Evolutionary conservation across 2,113 vertebrate species (phyloP).

Genomic region (Neoarius graeffei): DNA sequence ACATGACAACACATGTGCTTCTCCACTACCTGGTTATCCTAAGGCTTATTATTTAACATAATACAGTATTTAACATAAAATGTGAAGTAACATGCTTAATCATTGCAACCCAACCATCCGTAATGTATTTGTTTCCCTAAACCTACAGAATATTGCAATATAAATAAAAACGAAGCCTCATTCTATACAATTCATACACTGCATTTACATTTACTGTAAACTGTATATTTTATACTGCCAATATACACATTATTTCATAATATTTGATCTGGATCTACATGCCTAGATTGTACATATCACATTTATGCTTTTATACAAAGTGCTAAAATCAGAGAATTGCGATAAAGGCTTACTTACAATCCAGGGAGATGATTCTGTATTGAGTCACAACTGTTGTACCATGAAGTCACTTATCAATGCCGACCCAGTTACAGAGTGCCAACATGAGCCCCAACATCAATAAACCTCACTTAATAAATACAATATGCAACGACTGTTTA

Average conservation of each 20-base stretch:
- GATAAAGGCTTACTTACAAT: neutral
- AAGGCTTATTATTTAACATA: neutral
- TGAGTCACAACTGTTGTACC: neutral
- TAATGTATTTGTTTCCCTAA: neutral
- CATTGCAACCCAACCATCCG: neutral
- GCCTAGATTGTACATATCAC: neutral
- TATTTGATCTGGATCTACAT: neutral
- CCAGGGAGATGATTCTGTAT: neutral
- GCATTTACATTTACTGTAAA: neutral
- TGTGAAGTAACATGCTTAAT: neutral
- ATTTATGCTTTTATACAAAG: neutral
- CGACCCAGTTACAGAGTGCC: slow-evolving; percentile 34
- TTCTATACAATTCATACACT: neutral
- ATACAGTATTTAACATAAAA: neutral
- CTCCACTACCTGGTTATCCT: neutral
- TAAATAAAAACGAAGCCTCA: neutral
- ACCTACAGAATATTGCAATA: neutral
- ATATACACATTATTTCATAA: neutral
- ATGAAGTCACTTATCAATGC: slow-evolving; percentile 26
- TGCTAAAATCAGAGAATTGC: neutral
- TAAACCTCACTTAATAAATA: neutral
- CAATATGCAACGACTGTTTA: neutral
- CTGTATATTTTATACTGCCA: neutral
- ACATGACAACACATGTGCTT: neutral
- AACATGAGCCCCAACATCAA: neutral